phyloP scores from a whole-genome alignment of 2,888 invertebrate genomes.

The Schizotus pectinicornis region DNA sequence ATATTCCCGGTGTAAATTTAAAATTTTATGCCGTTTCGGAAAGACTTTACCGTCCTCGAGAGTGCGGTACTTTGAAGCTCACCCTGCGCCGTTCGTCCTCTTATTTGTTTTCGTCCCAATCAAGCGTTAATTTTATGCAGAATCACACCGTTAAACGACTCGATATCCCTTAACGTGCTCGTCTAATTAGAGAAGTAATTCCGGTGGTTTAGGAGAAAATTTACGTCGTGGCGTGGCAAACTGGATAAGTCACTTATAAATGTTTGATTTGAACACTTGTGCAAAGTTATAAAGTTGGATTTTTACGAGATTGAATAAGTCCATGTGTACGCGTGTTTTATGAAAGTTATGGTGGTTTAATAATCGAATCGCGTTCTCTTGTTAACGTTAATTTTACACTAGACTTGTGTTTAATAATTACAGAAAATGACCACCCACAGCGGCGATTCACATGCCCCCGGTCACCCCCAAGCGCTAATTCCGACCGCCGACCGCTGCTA shows the following conservation, averaged over 20 bases:
- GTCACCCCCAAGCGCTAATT: conserved; percentile 15
- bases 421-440: conserved; percentile 47
- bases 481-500: conserved; percentile 4
- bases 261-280: conserved; percentile 48
- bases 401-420: conserved; percentile 47
- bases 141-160: too few species aligned
- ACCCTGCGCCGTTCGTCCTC: too few species aligned
- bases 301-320: conserved; percentile 46
- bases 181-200: conserved; percentile 11
- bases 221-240: conserved; percentile 38
- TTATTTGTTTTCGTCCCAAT: too few species aligned
- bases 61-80: not conserved
- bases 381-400: conserved; percentile 47
- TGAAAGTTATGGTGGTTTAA: conserved; percentile 48
- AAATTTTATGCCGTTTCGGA: not conserved
- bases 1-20: not conserved
- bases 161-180: not conserved
- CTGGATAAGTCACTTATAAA: conserved; percentile 40
- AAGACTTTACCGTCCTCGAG: not conserved
- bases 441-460: conserved; percentile 34
- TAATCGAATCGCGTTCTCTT: conserved; percentile 48
- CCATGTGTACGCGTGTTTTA: conserved; percentile 45
- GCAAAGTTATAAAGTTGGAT: conserved; percentile 47
- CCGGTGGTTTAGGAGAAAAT: conserved; percentile 30
- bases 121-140: not conserved